Evolutionary conservation across 2,888 invertebrate genomes (phyloP).

Genomic region (Lordiphosa fenestrarum): DNA sequence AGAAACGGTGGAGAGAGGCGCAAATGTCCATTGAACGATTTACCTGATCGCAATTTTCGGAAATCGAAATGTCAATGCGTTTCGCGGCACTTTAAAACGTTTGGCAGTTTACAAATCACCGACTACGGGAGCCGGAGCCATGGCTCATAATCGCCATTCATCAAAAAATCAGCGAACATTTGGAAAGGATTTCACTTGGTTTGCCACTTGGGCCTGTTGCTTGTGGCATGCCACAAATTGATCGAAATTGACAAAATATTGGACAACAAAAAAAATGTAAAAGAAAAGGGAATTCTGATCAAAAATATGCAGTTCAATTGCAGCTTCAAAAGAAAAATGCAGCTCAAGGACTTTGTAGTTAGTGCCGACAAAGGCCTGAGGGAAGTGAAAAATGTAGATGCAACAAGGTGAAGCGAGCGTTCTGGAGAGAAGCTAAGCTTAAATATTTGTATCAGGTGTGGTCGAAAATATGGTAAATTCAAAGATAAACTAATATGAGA

Average conservation of each 20-base stretch:
- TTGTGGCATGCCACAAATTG: conserved; percentile 72
- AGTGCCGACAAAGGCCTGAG: conserved; percentile 65
- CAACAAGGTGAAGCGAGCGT: conserved; percentile 3
- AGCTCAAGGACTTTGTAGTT: conserved; percentile 69
- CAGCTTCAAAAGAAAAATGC: conserved; percentile 60
- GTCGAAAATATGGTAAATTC: not conserved
- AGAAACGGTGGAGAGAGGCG: conserved; percentile 9
- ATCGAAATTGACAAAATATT: conserved; percentile 71
- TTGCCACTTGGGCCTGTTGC: conserved; percentile 23
- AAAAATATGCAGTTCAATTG: conserved; percentile 73
- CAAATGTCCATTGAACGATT: conserved; percentile 49
- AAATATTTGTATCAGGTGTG: not conserved
- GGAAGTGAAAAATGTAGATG: conserved; percentile 7
- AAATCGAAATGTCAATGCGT: conserved; percentile 65
- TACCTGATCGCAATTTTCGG: conserved; percentile 56
- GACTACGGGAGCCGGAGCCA: conserved; percentile 23
- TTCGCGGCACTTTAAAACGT: conserved; percentile 72
- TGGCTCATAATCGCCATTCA: conserved; percentile 70
- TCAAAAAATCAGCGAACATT: conserved; percentile 51
- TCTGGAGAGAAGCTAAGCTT: not conserved
- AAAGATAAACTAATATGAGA: no score
- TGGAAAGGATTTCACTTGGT: conserved; percentile 55
- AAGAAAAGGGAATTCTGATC: conserved; percentile 28
- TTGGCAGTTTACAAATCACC: conserved; percentile 75
- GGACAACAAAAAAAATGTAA: conserved; percentile 26